Conservation (phyloP, 2,113 vertebrate species). For the Daubentonia madagascariensis region DNA sequence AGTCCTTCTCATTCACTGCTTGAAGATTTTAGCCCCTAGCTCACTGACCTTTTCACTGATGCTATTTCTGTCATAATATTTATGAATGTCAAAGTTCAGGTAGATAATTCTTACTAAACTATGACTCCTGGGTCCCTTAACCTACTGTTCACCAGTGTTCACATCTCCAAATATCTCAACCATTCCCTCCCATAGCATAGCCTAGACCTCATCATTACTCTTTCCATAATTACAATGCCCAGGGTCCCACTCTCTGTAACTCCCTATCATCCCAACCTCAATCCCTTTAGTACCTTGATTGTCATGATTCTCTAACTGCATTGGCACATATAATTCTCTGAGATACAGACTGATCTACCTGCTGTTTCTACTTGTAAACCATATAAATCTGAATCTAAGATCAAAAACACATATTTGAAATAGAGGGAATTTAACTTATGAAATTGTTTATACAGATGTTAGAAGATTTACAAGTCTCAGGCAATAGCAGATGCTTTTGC, state of each 20-base stretch:
- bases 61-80: neutral
- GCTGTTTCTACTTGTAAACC: neutral
- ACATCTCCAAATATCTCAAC: neutral
- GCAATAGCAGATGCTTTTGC: neutral
- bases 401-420: neutral
- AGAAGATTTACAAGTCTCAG: neutral
- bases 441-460: no score
- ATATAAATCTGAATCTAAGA: neutral
- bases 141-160: neutral
- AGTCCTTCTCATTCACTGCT: neutral
- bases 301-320: neutral
- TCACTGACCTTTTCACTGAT: neutral
- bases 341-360: neutral
- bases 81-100: neutral
- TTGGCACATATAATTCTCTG: neutral
- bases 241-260: neutral
- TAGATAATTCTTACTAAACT: neutral
- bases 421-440: neutral
- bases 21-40: neutral
- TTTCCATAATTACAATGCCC: neutral
- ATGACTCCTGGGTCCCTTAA: neutral
- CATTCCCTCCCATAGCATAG: neutral
- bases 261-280: neutral
- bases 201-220: neutral
- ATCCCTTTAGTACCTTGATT: neutral